These are phyloP conservation scores for Gymnothorax reevesii DNA, from an alignment of 2,797 vertebrate species.

Conservation along the genomic window DNA sequence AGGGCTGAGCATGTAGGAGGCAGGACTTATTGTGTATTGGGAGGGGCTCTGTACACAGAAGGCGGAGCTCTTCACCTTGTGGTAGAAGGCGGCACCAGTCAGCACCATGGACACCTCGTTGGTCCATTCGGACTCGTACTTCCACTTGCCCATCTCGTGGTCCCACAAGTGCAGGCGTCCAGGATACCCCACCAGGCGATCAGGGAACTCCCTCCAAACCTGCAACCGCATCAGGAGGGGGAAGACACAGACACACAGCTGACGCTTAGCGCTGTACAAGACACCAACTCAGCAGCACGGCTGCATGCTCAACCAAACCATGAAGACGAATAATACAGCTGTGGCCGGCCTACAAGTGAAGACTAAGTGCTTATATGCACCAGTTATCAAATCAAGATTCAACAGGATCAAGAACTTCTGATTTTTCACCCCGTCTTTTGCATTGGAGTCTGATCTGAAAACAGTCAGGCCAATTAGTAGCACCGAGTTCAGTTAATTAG, in stretches of 20 bases:
- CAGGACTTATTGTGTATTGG: background rate
- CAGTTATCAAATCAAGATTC: too few relatives aligned
- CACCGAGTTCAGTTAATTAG: too few relatives aligned
- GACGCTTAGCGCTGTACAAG: background rate
- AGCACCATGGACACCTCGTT: conserved; percentile 99
- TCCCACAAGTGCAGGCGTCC: conserved; percentile 98
- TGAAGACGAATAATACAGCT: too few relatives aligned
- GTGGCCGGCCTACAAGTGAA: too few relatives aligned
- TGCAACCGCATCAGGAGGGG: conserved; percentile 48
- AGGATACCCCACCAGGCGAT: conserved; percentile 94
- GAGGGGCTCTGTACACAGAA: background rate
- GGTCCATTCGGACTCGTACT: conserved; percentile 98
- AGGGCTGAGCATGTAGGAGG: too few relatives aligned
- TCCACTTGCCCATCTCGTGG: conserved; percentile 98
- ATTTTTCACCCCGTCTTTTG: too few relatives aligned
- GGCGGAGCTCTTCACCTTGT: conserved; percentile 79
- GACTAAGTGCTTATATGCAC: too few relatives aligned
- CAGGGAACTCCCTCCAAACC: conserved; percentile 98
- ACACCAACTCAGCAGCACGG: too few relatives aligned
- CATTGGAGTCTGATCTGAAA: too few relatives aligned
- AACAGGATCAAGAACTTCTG: too few relatives aligned
- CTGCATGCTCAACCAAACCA: too few relatives aligned
- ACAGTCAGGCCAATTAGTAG: too few relatives aligned
- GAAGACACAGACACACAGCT: background rate
- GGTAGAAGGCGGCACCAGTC: conserved; percentile 97